Evolutionary conservation across 2,888 invertebrate genomes (phyloP).

Genomic region (Nephrotoma guestfalica): DNA sequence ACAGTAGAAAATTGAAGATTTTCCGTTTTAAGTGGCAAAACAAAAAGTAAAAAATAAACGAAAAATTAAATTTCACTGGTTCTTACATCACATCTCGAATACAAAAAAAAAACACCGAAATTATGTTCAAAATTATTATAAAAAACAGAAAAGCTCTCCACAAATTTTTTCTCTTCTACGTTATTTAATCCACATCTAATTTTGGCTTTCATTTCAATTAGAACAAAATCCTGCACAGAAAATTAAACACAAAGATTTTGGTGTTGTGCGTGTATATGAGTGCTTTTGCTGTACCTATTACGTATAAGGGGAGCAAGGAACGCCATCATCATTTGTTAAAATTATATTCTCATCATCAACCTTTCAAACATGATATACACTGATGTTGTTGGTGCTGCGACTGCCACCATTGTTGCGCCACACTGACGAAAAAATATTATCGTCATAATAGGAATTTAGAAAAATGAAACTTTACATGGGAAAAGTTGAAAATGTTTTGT

Average conservation of each 20-base stretch:
- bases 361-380: background rate
- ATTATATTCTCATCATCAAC: background rate
- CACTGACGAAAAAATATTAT: background rate
- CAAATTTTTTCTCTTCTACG: background rate
- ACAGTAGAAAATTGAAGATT: background rate
- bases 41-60: background rate
- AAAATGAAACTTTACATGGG: background rate
- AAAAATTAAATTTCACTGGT: too few species aligned
- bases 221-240: background rate
- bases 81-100: too few species aligned
- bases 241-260: background rate
- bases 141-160: too few species aligned
- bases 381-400: background rate
- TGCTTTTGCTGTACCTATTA: background rate
- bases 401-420: background rate
- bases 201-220: background rate
- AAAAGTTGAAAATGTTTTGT: background rate
- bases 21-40: background rate
- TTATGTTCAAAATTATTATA: too few species aligned
- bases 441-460: background rate
- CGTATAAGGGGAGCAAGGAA: background rate
- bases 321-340: background rate
- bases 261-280: background rate
- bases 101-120: too few species aligned
- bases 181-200: background rate